phyloP scores from a whole-genome alignment of 2,888 invertebrate species.

The Parnassius mnemosyne region DNA sequence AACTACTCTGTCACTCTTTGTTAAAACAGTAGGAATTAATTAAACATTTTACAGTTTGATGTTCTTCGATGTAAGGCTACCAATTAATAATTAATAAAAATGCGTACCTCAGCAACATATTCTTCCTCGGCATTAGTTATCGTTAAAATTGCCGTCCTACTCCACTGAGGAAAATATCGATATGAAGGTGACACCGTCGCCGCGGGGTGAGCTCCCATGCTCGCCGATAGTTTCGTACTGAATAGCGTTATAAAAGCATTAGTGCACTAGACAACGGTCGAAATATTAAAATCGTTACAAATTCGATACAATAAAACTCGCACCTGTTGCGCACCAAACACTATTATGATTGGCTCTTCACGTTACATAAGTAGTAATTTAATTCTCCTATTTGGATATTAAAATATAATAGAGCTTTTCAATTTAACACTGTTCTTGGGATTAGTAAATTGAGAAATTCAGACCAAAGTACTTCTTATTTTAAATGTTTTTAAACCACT shows the following conservation, averaged over 20 bases:
- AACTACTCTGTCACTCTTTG: too few relatives aligned
- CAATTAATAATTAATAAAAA: neutral
- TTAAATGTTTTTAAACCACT: too few relatives aligned
- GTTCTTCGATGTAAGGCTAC: too few relatives aligned
- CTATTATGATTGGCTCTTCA: too few relatives aligned
- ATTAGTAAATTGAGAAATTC: too few relatives aligned
- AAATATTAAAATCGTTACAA: neutral
- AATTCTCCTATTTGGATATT: too few relatives aligned
- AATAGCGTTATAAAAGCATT: slow-evolving; percentile 45
- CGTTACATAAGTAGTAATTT: too few relatives aligned
- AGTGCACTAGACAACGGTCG: slow-evolving; percentile 29
- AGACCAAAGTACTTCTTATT: too few relatives aligned
- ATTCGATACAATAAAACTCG: neutral
- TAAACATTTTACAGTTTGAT: too few relatives aligned
- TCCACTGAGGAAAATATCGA: slow-evolving; percentile 65
- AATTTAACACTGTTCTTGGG: too few relatives aligned
- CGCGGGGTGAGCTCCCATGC: slow-evolving; percentile 53
- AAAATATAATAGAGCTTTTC: too few relatives aligned
- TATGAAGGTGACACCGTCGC: slow-evolving; percentile 41
- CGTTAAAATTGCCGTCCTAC: slow-evolving; percentile 58
- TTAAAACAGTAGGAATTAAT: too few relatives aligned
- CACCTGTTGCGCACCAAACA: neutral
- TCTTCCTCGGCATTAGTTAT: slow-evolving; percentile 41
- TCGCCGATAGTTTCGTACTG: slow-evolving; percentile 40
- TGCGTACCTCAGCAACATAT: neutral